These are phyloP conservation scores for Halocynthia roretzi DNA, from an alignment of 23 tunicate species.

Conservation along the genomic window DNA sequence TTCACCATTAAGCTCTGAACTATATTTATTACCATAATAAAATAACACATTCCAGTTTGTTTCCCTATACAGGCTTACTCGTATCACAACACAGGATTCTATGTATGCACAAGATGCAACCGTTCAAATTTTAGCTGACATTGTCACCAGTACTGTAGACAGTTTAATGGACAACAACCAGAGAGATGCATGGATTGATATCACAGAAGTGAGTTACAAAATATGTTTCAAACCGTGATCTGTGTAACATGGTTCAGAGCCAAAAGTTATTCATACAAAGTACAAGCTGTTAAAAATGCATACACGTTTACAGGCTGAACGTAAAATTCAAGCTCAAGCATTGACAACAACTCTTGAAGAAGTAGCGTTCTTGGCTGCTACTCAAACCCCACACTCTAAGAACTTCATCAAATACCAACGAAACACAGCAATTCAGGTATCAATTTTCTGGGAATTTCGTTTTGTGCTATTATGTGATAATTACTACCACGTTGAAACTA, in stretches of 20 bases:
- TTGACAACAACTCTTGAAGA: conserved; percentile 33
- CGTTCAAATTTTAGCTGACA: conserved; percentile 4
- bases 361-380: conserved; percentile 22
- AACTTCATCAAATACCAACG: not conserved
- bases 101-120: not conserved
- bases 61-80: not conserved
- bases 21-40: too few relatives aligned
- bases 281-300: too few relatives aligned
- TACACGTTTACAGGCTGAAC: conserved; percentile 22
- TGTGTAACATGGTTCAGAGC: too few relatives aligned
- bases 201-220: conserved; percentile 20
- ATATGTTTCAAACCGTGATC: not conserved
- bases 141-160: conserved; percentile 26
- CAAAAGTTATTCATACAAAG: too few relatives aligned
- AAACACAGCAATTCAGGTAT: conserved; percentile 45
- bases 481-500: not conserved
- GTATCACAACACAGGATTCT: not conserved
- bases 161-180: conserved; percentile 17
- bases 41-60: too few relatives aligned
- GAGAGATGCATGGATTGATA: conserved; percentile 23
- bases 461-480: not conserved
- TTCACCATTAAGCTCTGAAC: too few relatives aligned
- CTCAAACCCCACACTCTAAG: not conserved
- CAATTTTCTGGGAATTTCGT: not conserved
- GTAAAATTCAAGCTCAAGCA: conserved; percentile 12